Percentiles rank a stretch among this genome's conserved stretches.
These are phyloP conservation scores for Dryadula phaetusa DNA, from an alignment of 2,888 invertebrate species.

Conservation along the genomic window DNA sequence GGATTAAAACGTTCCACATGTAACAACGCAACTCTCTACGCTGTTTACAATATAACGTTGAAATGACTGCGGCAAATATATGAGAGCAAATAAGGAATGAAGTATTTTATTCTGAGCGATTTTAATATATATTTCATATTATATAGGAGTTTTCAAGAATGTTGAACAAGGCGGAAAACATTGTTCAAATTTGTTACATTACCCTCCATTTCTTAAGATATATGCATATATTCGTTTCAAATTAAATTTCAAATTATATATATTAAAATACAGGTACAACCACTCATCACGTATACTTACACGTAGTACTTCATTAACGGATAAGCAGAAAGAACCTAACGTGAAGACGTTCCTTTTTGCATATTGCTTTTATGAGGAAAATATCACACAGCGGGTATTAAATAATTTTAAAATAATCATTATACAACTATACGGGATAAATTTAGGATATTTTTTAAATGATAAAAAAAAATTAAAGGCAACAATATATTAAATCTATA, in stretches of 20 bases:
- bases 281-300: too few species aligned
- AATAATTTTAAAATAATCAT: too few species aligned
- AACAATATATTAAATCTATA: too few species aligned
- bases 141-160: background rate
- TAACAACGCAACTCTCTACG: slow-evolving; percentile 38
- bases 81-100: slow-evolving; percentile 23
- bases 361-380: too few species aligned
- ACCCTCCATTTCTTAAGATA: background rate
- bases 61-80: slow-evolving; percentile 22
- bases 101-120: slow-evolving; percentile 1
- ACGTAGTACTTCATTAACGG: too few species aligned
- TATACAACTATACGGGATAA: too few species aligned
- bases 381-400: too few species aligned
- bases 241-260: background rate
- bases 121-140: background rate
- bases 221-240: background rate
- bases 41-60: slow-evolving; percentile 38
- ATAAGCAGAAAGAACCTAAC: too few species aligned
- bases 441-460: too few species aligned
- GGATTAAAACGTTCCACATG: slow-evolving; percentile 60
- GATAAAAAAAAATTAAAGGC: too few species aligned
- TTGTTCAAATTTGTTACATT: background rate
- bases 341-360: too few species aligned
- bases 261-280: too few species aligned
- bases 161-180: background rate